Evolutionary conservation across 2,113 vertebrate genomes (phyloP), one percentile per base, ranked within the genome.

Genomic region (Corythaixoides concolor): DNA sequence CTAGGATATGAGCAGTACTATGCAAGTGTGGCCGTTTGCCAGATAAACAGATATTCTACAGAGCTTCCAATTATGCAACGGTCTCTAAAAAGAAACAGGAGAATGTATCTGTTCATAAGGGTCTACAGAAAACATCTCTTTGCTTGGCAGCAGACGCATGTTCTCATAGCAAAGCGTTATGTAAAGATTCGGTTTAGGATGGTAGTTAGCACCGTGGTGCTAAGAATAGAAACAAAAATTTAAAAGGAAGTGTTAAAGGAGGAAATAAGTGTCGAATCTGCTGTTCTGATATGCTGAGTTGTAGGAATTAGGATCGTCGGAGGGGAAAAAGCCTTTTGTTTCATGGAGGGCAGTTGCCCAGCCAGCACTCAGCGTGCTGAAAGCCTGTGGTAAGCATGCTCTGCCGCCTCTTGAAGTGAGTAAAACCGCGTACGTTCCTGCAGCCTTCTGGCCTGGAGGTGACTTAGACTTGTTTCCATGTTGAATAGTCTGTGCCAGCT

Each of bases 11-110:
- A 92, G 73, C 88, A 94, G 64, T 74, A 87, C 75, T 96, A 85
- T 93, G 96, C 77, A 96, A 96, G 83, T 79, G 16, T 88, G 89
- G 94, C 92, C 89, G 63, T 85, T 97, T 96, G 91, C 82, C 95
- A 96, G 90, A 96, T 90, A 92, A 96, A 91, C 86, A 92, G 90
- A 96, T 97, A 97, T 94, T 96, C 94, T 95, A 89, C 89, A 85
- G 96, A 95, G 96, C 95, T 92, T 89, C 85, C 87, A 97, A 94
- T 88, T 97, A 93, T 91, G 97, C 95, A 97, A 67, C 85, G 86
- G 75, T 84, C 94, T 95, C 95, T 91, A 92, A 85, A 96, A 97
- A 92, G 85, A 95, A 97, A 73, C 95, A 95, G 85, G 70, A 95
- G 85, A 95, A 96, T 97, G 85, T 93, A 89, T 90, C 86, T 87